Evolutionary conservation across 1,140 invertebrate species (phyloP).

Genomic region (Drosophila truncata): DNA sequence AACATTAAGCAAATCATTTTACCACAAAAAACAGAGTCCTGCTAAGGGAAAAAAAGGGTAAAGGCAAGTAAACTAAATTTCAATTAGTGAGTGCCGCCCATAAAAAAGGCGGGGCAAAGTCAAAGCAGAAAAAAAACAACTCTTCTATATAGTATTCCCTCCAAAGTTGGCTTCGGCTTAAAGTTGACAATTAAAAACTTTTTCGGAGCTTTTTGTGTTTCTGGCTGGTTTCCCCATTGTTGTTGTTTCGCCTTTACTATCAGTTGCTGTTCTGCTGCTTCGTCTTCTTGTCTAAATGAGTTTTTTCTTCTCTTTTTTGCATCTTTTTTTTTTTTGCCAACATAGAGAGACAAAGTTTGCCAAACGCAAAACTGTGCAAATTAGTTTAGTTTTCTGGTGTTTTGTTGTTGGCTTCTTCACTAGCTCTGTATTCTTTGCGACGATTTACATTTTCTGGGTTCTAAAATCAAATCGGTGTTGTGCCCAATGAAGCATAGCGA

Average conservation of each 20-base stretch:
- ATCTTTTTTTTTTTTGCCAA: constrained; percentile 4
- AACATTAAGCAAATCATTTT: constrained; percentile 12
- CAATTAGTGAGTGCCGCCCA: constrained; percentile 59
- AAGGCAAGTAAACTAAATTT: constrained; percentile 57
- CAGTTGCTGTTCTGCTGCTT: constrained; percentile 36
- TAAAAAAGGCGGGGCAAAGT: constrained; percentile 18
- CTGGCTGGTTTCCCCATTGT: constrained; percentile 25
- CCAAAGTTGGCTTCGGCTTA: constrained; percentile 56
- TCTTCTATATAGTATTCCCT: constrained; percentile 7
- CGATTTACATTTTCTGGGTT: constrained; percentile 67
- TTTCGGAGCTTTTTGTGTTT: constrained; percentile 41
- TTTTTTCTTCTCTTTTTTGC: constrained; percentile 34
- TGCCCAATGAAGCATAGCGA: constrained; percentile 7
- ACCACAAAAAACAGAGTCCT: neutral
- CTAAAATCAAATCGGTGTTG: constrained; percentile 38
- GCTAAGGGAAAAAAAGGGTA: neutral
- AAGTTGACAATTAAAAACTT: constrained; percentile 83
- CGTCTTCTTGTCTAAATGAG: constrained; percentile 59
- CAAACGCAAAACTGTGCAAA: constrained; percentile 73
- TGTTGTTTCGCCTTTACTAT: constrained; percentile 41
- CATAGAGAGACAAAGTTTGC: constrained; percentile 63
- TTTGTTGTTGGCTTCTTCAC: constrained; percentile 13
- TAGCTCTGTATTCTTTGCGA: constrained; percentile 34
- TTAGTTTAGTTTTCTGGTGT: constrained; percentile 70
- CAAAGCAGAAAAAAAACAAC: constrained; percentile 15